Percentiles rank a stretch among this genome's conserved stretches.
Evolutionary conservation across 2,888 invertebrate species (phyloP).

Genomic region (Cryptops parisi): DNA sequence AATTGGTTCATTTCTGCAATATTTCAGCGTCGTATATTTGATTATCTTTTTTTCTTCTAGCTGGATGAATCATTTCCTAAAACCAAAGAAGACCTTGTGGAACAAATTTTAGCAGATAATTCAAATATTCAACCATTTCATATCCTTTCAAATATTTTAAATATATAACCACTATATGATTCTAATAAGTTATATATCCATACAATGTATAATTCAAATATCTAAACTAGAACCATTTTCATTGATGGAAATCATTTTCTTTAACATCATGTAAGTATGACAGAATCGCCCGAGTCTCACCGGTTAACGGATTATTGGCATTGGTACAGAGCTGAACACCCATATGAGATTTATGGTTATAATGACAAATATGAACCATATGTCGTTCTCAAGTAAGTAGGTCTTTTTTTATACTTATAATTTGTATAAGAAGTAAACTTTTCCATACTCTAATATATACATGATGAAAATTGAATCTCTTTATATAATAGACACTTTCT

Average conservation of each 20-base stretch:
- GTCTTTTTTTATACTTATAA: too few species aligned
- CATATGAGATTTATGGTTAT: neutral
- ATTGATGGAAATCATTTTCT: neutral
- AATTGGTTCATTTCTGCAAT: too few species aligned
- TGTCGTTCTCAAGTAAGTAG: slow-evolving; percentile 8
- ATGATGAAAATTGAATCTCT: too few species aligned
- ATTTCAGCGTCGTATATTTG: too few species aligned
- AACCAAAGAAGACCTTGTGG: slow-evolving; percentile 12
- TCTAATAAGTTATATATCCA: neutral
- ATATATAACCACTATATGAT: too few species aligned
- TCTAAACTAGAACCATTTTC: neutral
- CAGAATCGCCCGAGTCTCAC: slow-evolving; percentile 11
- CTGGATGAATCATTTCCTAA: slow-evolving; percentile 4
- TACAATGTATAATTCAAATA: neutral
- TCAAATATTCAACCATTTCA: slow-evolving; percentile 13
- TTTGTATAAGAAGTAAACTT: too few species aligned
- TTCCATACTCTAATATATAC: too few species aligned
- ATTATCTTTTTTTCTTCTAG: slow-evolving; percentile 1
- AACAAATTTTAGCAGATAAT: slow-evolving; percentile 8
- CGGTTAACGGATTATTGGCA: slow-evolving; percentile 12
- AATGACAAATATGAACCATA: slow-evolving; percentile 12
- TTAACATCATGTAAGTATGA: neutral
- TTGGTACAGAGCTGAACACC: slow-evolving; percentile 11
- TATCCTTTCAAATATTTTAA: slow-evolving; percentile 9
- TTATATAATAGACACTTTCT: too few species aligned